Conservation (phyloP, 2,797 vertebrate species). For the Toxotes lorentzi region DNA sequence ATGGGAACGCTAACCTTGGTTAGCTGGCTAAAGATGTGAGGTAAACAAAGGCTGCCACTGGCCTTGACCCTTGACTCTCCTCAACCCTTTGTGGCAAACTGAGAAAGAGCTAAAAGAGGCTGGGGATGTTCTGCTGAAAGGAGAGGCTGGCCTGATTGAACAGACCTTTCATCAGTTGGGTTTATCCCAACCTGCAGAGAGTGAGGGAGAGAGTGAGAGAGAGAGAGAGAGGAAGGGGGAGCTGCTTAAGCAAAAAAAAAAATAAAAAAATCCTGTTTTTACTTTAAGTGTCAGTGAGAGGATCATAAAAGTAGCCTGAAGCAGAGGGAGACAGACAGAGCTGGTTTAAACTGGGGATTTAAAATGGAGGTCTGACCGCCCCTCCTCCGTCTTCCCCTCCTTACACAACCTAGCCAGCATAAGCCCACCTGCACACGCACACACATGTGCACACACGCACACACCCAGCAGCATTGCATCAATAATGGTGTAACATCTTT, state of each 20-base stretch:
- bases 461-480: conserved; percentile 46
- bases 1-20: conserved; percentile 52
- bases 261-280: conserved; percentile 51
- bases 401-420: conserved; percentile 59
- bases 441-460: conserved; percentile 18
- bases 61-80: conserved; percentile 42
- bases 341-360: conserved; percentile 78
- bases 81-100: neutral
- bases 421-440: conserved; percentile 63
- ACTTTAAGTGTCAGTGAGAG: conserved; percentile 73
- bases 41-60: conserved; percentile 26
- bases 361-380: conserved; percentile 78
- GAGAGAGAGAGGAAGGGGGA: neutral
- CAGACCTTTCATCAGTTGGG: conserved; percentile 39
- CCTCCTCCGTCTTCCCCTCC: conserved; percentile 49
- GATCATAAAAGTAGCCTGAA: conserved; percentile 75
- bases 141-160: conserved; percentile 27
- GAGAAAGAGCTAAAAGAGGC: conserved; percentile 12
- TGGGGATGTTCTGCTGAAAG: conserved; percentile 1
- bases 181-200: conserved; percentile 36
- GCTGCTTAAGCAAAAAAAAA: conserved; percentile 41
- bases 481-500: conserved; percentile 49
- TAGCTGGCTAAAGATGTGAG: conserved; percentile 40
- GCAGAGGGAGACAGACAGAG: conserved; percentile 71
- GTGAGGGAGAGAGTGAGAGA: neutral